Conservation (phyloP, 2,888 invertebrate species). For the Tachina fera region DNA sequence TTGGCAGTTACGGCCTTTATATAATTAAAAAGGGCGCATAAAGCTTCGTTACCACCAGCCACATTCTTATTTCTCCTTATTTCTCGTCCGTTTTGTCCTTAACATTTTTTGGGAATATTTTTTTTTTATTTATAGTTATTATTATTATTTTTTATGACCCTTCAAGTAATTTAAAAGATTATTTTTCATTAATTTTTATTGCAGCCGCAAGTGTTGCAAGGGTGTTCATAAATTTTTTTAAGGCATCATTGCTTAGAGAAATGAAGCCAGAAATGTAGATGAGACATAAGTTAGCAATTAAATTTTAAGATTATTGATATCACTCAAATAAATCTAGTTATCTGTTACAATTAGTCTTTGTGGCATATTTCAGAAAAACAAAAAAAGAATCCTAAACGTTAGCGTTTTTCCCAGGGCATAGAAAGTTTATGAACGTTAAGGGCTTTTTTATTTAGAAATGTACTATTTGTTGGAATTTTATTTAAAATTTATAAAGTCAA, state of each 20-base stretch:
- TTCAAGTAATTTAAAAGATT: constrained; percentile 57
- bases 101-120: background rate
- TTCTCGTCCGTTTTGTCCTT: constrained; percentile 5
- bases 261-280: background rate
- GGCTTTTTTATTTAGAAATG: too few relatives aligned
- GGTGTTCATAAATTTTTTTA: constrained; percentile 1
- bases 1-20: too few relatives aligned
- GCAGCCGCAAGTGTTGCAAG: constrained; percentile 43
- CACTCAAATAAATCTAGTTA: background rate
- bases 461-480: too few relatives aligned
- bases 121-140: constrained; percentile 17
- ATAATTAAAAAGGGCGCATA: too few relatives aligned
- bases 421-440: too few relatives aligned
- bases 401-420: too few relatives aligned
- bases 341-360: too few relatives aligned
- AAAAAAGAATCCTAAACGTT: too few relatives aligned
- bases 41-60: too few relatives aligned
- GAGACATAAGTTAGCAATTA: background rate
- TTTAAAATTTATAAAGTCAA: too few relatives aligned
- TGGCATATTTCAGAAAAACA: too few relatives aligned
- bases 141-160: constrained; percentile 38
- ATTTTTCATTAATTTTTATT: constrained; percentile 33
- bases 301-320: background rate
- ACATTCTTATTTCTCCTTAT: constrained; percentile 21
- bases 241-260: background rate